A percentile compares a stretch with the other conserved stretches of the same genome.
phyloP scores from a whole-genome alignment of 2,888 invertebrate species.

The Byasa hedistus region DNA sequence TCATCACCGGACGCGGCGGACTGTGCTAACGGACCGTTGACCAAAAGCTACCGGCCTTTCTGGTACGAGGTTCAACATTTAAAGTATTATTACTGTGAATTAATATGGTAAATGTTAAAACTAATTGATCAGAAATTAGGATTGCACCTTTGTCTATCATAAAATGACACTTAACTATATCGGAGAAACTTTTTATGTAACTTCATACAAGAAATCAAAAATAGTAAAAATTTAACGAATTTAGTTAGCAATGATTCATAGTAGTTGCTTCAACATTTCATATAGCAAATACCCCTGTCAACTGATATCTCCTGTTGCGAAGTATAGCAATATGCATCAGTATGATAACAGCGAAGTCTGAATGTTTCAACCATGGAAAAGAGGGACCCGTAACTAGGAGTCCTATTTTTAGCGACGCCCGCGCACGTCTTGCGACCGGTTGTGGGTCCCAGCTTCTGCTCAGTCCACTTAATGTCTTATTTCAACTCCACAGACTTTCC shows the following conservation, averaged over 20 bases:
- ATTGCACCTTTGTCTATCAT: neutral
- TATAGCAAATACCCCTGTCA: neutral
- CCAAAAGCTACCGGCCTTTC: conserved; percentile 45
- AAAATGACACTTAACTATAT: neutral
- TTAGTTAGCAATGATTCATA: neutral
- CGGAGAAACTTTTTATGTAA: neutral
- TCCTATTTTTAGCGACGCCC: conserved; percentile 36
- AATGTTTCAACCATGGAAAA: conserved; percentile 1
- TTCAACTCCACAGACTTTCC: conserved; percentile 29
- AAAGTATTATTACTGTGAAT: conserved; percentile 3
- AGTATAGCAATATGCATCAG: conserved; percentile 1
- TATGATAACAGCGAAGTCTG: neutral
- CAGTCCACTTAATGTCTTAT: conserved; percentile 42
- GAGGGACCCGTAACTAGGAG: conserved; percentile 23
- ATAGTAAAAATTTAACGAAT: neutral
- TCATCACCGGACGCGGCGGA: conserved; percentile 62
- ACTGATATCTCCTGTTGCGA: neutral
- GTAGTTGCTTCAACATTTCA: neutral
- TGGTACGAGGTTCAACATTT: conserved; percentile 36
- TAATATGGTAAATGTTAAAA: neutral
- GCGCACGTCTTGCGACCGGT: conserved; percentile 39
- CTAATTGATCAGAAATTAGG: neutral
- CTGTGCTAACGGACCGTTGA: conserved; percentile 55
- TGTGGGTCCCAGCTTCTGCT: conserved; percentile 31
- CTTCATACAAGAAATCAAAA: neutral